Base-by-base conservation (phyloP, 2,113 vertebrate species). In the Chaetodon auriga region DNA sequence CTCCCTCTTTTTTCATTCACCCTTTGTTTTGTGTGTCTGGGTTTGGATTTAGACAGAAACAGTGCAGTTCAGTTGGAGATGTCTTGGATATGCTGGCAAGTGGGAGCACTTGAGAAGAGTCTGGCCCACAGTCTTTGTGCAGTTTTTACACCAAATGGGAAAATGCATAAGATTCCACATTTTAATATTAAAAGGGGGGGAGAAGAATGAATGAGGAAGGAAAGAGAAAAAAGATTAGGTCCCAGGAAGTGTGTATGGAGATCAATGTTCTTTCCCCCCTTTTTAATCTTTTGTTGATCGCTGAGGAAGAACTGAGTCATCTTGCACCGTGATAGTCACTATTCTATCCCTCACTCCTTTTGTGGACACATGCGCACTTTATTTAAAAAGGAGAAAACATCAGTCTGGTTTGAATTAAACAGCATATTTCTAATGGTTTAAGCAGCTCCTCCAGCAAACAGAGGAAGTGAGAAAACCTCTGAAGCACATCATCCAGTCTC, bases 351-450 rank as follows among this genome's bases (percentile, higher is more conserved):
- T 53, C 13, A 11, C 2, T 21, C 10, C 30, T 25, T 70, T 71
- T 43, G 30, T 41, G 21, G 11, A 68, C 46, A 76, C 6, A 18
- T 70, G 19, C 46, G 45, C 58, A 48, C 10, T 36, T 61, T 30
- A 30, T 25, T 16, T 11, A 11, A 11, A 41, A 61, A 65, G 2
- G 19, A 18, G 11, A 61, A 58, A 46, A 46, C 23, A 54, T 23
- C 21, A n/a, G 46, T 35, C 15, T 60, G 60, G 60, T 82, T 71
- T 75, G 11, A 51, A 68, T 21, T 45, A 68, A 81, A 57, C 5
- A 10, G 14, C 14, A 95, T 96, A 92, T 90, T 91, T 93, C 92
- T 95, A 95, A 95, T 95, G 94, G 94, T 95, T 95, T 95, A 96
- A 96, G 92, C 92, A 91, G 91, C 18, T 75, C 49, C 19, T 38